Base-by-base conservation (phyloP, 2,888 invertebrate genomes). In the Calameuta idolon region DNA sequence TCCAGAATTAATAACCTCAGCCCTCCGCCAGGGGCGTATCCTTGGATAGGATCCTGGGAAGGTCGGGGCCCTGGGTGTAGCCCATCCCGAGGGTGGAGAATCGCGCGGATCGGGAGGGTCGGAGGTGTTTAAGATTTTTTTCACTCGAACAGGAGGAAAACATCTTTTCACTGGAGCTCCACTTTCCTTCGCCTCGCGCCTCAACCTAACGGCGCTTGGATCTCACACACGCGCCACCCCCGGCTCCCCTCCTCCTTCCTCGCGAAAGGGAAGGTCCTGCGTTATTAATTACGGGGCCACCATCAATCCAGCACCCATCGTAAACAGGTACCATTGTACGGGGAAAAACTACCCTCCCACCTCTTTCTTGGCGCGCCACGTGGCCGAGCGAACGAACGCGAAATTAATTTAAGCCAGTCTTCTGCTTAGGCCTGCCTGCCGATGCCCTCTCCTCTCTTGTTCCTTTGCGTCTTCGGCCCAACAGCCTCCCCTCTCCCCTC, bases 1-100 rank as follows among this genome's bases (percentile, higher is more conserved):
- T 78, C 34, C 79, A 37, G 79, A 82, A 83, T 82, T 83, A 83
- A 81, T 81, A 77, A 79, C 79, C 69, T 79, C 76, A 69, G 78
- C 77, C 75, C 69, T 69, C 40, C 74, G 69, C 30, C 4, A 30
- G 74, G 74, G 35, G 74, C 74, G n/a, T 35, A 12, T 31, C 74
- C 12, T n/a, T 11, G 34, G 23, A 15, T 31, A 23, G 33, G 31
- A 34, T 11, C n/a, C 74, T 34, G 31, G 34, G 2, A 33, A 74
- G 2, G 11, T 11, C 23, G 33, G 33, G 33, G 4, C 33, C 33
- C 4, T 4, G 33, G 75, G 12, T 71, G 76, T 35, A 31, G 40
- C 15, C 15, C 15, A 15, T 40, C 40, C 15, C 40, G 15, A 4
- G 15, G 40, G 40, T 15, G 31, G 35, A 5, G 34, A 74, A 55